Conservation (phyloP, 2,888 invertebrate species). For the Epistrophe eligans region DNA sequence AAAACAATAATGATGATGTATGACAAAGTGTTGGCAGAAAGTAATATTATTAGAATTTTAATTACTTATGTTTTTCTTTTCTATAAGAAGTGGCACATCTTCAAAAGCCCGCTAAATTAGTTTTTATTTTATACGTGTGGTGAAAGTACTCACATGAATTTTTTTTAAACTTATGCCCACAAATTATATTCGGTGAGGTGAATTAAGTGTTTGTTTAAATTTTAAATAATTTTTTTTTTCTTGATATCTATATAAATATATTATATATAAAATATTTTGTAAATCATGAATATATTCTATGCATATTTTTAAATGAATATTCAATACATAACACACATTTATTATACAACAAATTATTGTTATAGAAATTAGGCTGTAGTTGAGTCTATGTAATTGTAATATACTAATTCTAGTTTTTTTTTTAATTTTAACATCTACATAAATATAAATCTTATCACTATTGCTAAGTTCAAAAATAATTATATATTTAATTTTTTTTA, state of each 20-base stretch:
- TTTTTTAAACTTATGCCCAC: constrained; percentile 13
- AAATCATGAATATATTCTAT: constrained; percentile 38
- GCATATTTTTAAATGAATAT: constrained; percentile 30
- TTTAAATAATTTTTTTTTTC: constrained; percentile 27
- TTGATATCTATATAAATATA: constrained; percentile 6
- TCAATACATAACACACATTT: constrained; percentile 43
- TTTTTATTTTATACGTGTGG: constrained; percentile 17
- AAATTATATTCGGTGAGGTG: not conserved
- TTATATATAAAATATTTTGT: constrained; percentile 29
- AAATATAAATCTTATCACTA: constrained; percentile 51
- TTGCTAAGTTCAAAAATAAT: constrained; percentile 58
- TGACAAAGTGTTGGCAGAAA: constrained; percentile 30
- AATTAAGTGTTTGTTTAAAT: constrained; percentile 30
- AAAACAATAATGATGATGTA: not conserved
- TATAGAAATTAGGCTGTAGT: constrained; percentile 49
- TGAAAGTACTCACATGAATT: constrained; percentile 1
- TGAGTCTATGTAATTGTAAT: constrained; percentile 58
- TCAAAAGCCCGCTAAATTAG: constrained; percentile 1
- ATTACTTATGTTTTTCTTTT: not conserved
- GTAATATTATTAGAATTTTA: constrained; percentile 11
- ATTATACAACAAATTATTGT: constrained; percentile 23
- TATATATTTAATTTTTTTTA: constrained; percentile 40
- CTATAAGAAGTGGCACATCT: not conserved
- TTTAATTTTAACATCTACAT: constrained; percentile 23
- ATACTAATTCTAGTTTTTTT: constrained; percentile 44